A percentile compares a stretch with the other conserved stretches of the same genome.
phyloP scores from a whole-genome alignment of 2,113 vertebrate genomes.

The Rhinopithecus roxellana region DNA sequence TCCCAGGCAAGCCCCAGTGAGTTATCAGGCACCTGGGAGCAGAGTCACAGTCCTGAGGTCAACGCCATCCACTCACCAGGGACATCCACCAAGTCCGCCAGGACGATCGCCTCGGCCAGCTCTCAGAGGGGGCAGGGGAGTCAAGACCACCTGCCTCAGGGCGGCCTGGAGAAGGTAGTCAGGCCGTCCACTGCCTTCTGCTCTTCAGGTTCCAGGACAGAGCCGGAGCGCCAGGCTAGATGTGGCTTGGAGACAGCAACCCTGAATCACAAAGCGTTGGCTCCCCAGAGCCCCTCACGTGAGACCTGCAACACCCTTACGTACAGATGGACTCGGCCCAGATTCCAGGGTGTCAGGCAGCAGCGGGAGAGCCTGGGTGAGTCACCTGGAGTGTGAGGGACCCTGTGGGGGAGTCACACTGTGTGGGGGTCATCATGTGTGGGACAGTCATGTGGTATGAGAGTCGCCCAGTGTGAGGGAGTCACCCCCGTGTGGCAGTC shows the following conservation, averaged over 20 bases:
- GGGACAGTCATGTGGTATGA: background rate
- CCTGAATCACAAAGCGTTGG: background rate
- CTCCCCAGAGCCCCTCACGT: too few relatives aligned
- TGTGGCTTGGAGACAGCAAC: background rate
- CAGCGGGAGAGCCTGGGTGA: background rate
- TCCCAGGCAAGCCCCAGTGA: too few relatives aligned
- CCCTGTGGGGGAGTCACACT: background rate
- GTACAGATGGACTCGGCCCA: too few relatives aligned
- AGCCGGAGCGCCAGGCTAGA: background rate
- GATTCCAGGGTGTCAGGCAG: too few relatives aligned
- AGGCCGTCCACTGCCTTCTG: background rate
- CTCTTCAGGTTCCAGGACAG: background rate
- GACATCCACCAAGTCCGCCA: rapidly evolving
- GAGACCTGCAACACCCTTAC: rapidly evolving
- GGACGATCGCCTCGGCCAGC: background rate
- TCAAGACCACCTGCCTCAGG: background rate
- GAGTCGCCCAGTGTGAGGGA: background rate
- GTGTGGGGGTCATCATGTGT: background rate
- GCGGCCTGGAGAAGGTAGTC: background rate
- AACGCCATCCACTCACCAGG: background rate
- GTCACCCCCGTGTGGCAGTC: background rate
- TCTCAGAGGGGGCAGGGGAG: too few relatives aligned
- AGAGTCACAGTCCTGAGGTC: background rate
- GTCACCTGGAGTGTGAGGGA: background rate
- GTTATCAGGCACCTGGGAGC: too few relatives aligned